Conservation (phyloP, 2,113 vertebrate genomes). For the Coregonus clupeaformis region DNA sequence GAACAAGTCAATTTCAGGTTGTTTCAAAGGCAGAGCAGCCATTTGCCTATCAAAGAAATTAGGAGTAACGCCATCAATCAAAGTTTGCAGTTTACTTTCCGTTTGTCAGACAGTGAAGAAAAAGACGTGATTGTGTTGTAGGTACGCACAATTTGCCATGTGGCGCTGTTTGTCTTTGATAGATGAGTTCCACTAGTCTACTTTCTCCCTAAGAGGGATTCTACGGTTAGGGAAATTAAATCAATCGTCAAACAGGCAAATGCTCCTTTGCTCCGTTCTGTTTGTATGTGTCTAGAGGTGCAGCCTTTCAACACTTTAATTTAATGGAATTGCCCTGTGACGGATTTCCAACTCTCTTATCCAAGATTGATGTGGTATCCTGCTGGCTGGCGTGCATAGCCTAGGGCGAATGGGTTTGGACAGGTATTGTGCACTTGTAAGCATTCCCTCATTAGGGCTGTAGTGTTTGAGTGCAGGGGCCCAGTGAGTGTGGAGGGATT, state of each 20-base stretch:
- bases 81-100: slow-evolving; percentile 2
- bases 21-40: slow-evolving; percentile 21
- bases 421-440: slow-evolving; percentile 1
- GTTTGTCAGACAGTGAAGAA: slow-evolving; percentile 33
- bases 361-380: neutral
- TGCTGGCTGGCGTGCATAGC: neutral
- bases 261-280: neutral
- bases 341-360: neutral
- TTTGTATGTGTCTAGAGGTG: neutral
- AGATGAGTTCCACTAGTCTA: neutral
- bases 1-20: slow-evolving; percentile 29
- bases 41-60: slow-evolving; percentile 34
- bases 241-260: neutral
- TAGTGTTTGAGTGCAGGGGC: slow-evolving; percentile 4
- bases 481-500: neutral
- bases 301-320: neutral
- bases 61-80: slow-evolving; percentile 39
- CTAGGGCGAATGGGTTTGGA: neutral
- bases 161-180: neutral
- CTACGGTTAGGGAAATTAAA: neutral
- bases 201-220: neutral
- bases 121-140: slow-evolving; percentile 9
- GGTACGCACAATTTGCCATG: neutral
- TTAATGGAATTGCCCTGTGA: neutral
- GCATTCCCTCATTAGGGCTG: neutral